phyloP scores from a whole-genome alignment of 2,797 vertebrate genomes.

The Triplophysa bombifrons region DNA sequence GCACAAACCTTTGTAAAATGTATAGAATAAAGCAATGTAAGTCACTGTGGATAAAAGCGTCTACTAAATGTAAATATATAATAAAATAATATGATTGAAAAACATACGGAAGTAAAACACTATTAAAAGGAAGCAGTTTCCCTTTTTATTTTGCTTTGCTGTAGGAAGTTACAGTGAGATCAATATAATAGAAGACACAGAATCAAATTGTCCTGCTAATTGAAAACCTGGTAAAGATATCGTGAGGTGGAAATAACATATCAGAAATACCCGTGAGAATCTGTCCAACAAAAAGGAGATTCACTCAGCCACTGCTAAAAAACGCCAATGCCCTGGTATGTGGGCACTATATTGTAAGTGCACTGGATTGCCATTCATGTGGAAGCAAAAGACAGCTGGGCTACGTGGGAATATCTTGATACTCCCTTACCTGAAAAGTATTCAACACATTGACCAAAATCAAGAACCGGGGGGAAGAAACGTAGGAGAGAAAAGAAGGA shows the following conservation, averaged over 20 bases:
- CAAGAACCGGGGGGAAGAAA: slow-evolving; percentile 6
- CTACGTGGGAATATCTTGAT: slow-evolving; percentile 30
- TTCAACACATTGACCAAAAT: slow-evolving; percentile 32
- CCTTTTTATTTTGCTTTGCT: slow-evolving; percentile 58
- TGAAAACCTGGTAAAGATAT: slow-evolving; percentile 54
- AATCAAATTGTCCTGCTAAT: slow-evolving; percentile 51
- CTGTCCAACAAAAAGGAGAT: slow-evolving; percentile 46
- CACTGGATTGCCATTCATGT: slow-evolving; percentile 43
- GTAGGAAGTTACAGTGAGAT: slow-evolving; percentile 58
- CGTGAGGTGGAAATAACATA: slow-evolving; percentile 44
- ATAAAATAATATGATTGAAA: neutral
- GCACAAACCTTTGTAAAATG: too few relatives aligned
- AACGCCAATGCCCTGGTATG: slow-evolving; percentile 24
- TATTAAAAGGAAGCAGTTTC: slow-evolving; percentile 47
- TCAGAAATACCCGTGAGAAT: slow-evolving; percentile 52
- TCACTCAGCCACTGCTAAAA: slow-evolving; percentile 35
- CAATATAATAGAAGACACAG: slow-evolving; percentile 54
- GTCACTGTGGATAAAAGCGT: too few relatives aligned
- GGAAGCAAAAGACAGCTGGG: slow-evolving; percentile 40
- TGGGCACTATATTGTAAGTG: slow-evolving; percentile 11
- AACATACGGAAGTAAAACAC: slow-evolving; percentile 54
- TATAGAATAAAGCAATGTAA: too few relatives aligned
- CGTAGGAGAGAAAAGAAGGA: neutral
- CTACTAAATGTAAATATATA: too few relatives aligned
- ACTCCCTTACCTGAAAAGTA: slow-evolving; percentile 38